phyloP scores from a whole-genome alignment of 1,140 invertebrate genomes.

The Pomacea maculata region DNA sequence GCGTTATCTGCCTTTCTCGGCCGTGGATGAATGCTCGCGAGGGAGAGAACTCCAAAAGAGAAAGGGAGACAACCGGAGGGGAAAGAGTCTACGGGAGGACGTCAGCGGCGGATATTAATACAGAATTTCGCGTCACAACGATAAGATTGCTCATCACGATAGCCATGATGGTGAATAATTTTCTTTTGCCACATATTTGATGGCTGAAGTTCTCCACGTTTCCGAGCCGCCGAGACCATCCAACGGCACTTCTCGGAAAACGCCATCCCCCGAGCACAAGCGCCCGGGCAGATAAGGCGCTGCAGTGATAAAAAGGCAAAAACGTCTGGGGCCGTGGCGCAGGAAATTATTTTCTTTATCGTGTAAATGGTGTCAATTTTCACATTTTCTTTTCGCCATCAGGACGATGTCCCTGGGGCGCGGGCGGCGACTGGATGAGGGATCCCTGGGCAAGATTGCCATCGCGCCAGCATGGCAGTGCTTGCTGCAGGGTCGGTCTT shows the following conservation, averaged over 20 bases:
- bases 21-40: no score
- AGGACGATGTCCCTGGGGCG: neutral
- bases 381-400: constrained; percentile 19
- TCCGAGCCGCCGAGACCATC: no score
- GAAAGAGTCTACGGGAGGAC: no score
- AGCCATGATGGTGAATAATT: constrained; percentile 21
- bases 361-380: constrained; percentile 29
- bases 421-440: no score
- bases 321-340: constrained; percentile 12
- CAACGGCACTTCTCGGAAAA: no score
- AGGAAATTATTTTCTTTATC: constrained; percentile 30
- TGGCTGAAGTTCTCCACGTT: neutral
- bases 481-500: no score
- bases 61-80: no score
- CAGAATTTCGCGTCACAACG: constrained; percentile 16
- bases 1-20: no score
- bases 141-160: constrained; percentile 22
- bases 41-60: no score
- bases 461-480: no score
- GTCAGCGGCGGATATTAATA: constrained; percentile 23
- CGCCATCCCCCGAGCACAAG: no score
- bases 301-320: constrained; percentile 21
- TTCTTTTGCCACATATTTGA: neutral
- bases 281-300: constrained; percentile 6
- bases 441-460: no score